These are phyloP conservation scores for Platycheirus albimanus DNA, from an alignment of 2,888 invertebrate genomes.

Conservation along the genomic window DNA sequence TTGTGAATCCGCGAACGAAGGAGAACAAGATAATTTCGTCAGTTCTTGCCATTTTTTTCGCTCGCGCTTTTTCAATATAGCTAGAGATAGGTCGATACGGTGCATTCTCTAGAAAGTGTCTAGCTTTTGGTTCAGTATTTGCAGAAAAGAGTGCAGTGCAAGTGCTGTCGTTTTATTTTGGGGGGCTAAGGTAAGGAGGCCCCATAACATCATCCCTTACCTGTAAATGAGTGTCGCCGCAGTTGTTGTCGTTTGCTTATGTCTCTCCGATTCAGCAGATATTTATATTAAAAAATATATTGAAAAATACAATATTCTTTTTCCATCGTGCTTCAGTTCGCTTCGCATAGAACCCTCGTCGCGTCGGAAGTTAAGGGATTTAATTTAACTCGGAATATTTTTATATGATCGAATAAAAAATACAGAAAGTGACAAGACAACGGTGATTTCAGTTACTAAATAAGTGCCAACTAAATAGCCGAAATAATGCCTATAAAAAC, in stretches of 20 bases:
- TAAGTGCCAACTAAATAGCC: neutral
- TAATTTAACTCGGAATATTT: conserved; percentile 18
- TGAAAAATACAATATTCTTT: too few species aligned
- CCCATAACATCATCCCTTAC: conserved; percentile 55
- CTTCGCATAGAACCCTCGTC: conserved; percentile 3
- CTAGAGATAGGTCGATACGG: conserved; percentile 24
- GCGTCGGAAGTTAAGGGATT: conserved; percentile 29
- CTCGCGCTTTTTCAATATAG: conserved; percentile 39
- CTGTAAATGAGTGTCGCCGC: conserved; percentile 44
- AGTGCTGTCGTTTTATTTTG: conserved; percentile 41
- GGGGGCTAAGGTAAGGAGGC: conserved; percentile 32
- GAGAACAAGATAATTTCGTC: conserved; percentile 41
- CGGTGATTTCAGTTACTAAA: too few species aligned
- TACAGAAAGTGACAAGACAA: too few species aligned
- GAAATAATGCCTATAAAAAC: conserved; percentile 19
- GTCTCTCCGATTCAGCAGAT: conserved; percentile 18
- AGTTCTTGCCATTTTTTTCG: conserved; percentile 28
- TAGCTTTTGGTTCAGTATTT: conserved; percentile 24
- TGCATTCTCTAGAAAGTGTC: conserved; percentile 27
- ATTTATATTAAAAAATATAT: conserved; percentile 26
- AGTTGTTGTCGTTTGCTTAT: conserved; percentile 27
- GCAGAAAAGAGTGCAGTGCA: conserved; percentile 37
- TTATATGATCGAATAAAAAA: too few species aligned
- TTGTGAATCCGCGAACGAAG: conserved; percentile 53
- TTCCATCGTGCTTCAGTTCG: too few species aligned